Conservation (phyloP, 2,797 vertebrate species). For the Takifugu rubripes region DNA sequence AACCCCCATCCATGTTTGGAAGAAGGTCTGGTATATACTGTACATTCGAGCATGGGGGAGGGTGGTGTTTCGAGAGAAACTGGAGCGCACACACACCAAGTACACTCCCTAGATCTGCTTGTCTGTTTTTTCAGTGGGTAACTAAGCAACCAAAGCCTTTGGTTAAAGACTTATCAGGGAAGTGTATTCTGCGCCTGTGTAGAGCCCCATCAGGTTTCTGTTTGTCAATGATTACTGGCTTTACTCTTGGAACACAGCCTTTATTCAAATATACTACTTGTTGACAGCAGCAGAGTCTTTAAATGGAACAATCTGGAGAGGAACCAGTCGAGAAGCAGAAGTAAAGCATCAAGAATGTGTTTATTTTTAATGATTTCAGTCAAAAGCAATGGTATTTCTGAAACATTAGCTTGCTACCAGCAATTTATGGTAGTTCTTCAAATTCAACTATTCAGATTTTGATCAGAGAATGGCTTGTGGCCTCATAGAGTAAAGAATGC, state of each 20-base stretch:
- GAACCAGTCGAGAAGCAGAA: too few relatives aligned
- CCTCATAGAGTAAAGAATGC: slow-evolving; percentile 21
- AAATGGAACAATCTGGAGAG: too few relatives aligned
- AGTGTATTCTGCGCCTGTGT: slow-evolving; percentile 46
- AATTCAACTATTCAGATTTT: slow-evolving; percentile 2
- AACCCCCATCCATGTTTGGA: slow-evolving; percentile 7
- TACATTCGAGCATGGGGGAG: slow-evolving; percentile 30
- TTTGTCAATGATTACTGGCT: slow-evolving; percentile 35
- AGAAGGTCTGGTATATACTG: slow-evolving; percentile 6
- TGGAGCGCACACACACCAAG: slow-evolving; percentile 5
- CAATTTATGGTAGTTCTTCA: too few relatives aligned
- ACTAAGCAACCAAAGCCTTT: slow-evolving; percentile 73
- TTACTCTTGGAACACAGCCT: slow-evolving; percentile 15
- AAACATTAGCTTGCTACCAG: too few relatives aligned
- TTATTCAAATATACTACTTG: too few relatives aligned
- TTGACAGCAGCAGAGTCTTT: too few relatives aligned
- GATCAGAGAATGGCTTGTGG: neutral
- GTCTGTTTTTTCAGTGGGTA: slow-evolving; percentile 69
- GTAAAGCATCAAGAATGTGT: too few relatives aligned
- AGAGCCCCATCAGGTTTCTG: slow-evolving; percentile 28
- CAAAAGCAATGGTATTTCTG: too few relatives aligned
- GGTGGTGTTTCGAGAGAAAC: slow-evolving; percentile 40
- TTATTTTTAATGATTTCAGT: too few relatives aligned
- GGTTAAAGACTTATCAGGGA: slow-evolving; percentile 69
- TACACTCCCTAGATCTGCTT: slow-evolving; percentile 30